Evolutionary conservation across 2,797 vertebrate genomes (phyloP).

Genomic region (Notolepis coatsorum): DNA sequence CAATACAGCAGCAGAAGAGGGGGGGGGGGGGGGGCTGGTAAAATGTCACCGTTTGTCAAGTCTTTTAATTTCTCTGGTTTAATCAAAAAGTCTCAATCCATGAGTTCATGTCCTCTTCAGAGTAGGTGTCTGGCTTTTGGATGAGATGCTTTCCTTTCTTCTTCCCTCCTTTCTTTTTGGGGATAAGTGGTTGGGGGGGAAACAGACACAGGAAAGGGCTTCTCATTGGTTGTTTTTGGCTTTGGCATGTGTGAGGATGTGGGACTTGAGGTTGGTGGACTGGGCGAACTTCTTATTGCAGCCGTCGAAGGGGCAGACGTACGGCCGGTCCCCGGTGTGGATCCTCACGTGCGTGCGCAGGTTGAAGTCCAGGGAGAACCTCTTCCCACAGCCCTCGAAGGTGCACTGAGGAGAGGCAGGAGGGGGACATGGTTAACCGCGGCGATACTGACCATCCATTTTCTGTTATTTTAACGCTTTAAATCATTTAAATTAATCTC

Average conservation of each 20-base stretch:
- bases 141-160: constrained; percentile 45
- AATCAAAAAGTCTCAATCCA: constrained; percentile 84
- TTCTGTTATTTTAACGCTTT: no score
- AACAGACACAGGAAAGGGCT: no score
- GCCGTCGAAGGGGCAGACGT: constrained; percentile 98
- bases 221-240: constrained; percentile 99
- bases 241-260: constrained; percentile 99
- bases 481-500: no score
- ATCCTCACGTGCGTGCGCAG: constrained; percentile 98
- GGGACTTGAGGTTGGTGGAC: constrained; percentile 99
- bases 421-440: no score
- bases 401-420: constrained; percentile 86
- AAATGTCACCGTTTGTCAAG: constrained; percentile 64
- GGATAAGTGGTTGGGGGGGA: constrained; percentile 24
- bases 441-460: no score
- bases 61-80: constrained; percentile 71
- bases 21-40: constrained; percentile 49
- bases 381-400: constrained; percentile 98
- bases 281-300: constrained; percentile 99
- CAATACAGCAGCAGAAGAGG: constrained; percentile 49
- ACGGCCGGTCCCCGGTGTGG: constrained; percentile 98
- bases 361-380: constrained; percentile 99
- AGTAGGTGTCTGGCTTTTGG: constrained; percentile 44
- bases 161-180: constrained; percentile 21
- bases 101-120: constrained; percentile 77